Evolutionary conservation across 2,888 invertebrate species (phyloP).

Genomic region (Suillia variegata): DNA sequence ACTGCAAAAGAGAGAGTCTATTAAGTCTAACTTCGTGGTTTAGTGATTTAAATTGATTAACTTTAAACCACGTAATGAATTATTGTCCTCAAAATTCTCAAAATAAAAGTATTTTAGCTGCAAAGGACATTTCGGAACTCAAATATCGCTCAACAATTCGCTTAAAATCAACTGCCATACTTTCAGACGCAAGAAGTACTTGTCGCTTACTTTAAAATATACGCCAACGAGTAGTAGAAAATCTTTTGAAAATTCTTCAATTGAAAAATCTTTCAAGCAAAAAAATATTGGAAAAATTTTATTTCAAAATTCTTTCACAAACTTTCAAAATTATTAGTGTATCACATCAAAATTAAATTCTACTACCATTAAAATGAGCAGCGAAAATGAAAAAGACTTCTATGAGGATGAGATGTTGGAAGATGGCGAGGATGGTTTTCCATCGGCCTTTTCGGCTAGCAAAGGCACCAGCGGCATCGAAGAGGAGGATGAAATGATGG

Average conservation of each 20-base stretch:
- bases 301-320: background rate
- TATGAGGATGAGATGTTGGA: conserved; percentile 34
- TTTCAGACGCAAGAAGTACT: too few relatives aligned
- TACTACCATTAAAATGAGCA: too few relatives aligned
- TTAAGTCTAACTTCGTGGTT: too few relatives aligned
- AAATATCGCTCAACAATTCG: too few relatives aligned
- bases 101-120: too few relatives aligned
- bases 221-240: background rate
- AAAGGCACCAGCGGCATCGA: conserved; percentile 27
- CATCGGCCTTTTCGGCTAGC: conserved; percentile 14
- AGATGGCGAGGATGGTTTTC: conserved; percentile 25
- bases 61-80: background rate
- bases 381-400: conserved; percentile 18
- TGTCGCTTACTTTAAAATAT: too few relatives aligned
- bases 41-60: too few relatives aligned
- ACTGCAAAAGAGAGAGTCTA: too few relatives aligned
- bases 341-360: background rate
- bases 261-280: background rate
- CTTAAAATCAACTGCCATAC: too few relatives aligned
- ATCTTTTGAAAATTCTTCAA: background rate
- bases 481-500: conserved; percentile 34
- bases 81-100: background rate
- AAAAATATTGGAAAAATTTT: background rate
- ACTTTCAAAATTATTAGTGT: background rate
- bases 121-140: too few relatives aligned